Percentiles rank a stretch among this genome's conserved stretches.
Evolutionary conservation across 2,113 vertebrate genomes (phyloP).

Genomic region (Actenoides hombroni): DNA sequence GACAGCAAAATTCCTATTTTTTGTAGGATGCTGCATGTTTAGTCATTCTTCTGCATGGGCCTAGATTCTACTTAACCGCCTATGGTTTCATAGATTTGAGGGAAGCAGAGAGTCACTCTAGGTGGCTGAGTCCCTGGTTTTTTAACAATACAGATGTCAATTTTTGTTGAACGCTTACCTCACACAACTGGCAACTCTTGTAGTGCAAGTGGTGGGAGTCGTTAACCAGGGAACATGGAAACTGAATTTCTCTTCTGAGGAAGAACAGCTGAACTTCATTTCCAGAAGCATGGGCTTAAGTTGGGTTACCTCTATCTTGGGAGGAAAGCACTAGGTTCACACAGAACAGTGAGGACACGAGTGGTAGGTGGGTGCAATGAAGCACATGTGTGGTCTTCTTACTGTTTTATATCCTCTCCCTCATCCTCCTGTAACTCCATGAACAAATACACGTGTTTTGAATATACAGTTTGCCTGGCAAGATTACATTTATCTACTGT

Average conservation of each 20-base stretch:
- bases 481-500: not conserved
- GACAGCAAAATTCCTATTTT: not conserved
- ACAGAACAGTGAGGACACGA: not conserved
- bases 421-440: not conserved
- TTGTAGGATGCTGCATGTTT: not conserved
- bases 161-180: not conserved
- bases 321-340: not conserved
- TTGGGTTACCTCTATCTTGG: not conserved
- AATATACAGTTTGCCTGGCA: not conserved
- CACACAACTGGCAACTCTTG: not conserved
- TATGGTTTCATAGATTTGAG: not conserved
- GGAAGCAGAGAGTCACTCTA: not conserved
- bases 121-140: not conserved
- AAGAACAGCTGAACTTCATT: not conserved
- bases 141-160: not conserved
- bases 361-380: rapidly evolving
- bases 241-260: not conserved
- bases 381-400: not conserved
- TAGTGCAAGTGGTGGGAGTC: not conserved
- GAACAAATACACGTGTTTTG: rapidly evolving
- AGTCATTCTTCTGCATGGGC: not conserved
- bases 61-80: not conserved
- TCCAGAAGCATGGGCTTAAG: not conserved
- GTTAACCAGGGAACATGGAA: not conserved
- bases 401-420: not conserved